Evolutionary conservation across 2,797 vertebrate species (phyloP).

Genomic region (Gobionotothen gibberifrons): DNA sequence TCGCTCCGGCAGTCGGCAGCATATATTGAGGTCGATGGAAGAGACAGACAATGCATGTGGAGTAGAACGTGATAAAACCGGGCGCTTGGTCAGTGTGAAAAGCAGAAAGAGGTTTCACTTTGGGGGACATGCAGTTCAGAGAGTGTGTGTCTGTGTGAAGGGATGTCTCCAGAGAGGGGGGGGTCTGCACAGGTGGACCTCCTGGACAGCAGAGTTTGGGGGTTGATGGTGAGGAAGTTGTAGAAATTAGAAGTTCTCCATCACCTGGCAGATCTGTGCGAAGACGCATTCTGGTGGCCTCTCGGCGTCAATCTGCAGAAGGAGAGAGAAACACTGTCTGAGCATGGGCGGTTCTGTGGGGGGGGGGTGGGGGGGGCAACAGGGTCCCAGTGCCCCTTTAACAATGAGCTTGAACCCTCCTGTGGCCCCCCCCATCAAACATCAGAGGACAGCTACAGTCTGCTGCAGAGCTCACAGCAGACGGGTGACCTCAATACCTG

Average conservation of each 20-base stretch:
- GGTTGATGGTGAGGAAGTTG: not conserved
- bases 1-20: slow-evolving; percentile 50
- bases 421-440: no score
- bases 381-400: no score
- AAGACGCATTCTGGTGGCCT: slow-evolving; percentile 90
- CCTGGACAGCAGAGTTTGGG: slow-evolving; percentile 11
- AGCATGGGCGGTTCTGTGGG: no score
- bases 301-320: slow-evolving; percentile 90
- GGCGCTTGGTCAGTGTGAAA: slow-evolving; percentile 46
- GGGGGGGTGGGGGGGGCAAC: no score
- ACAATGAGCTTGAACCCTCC: no score
- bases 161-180: slow-evolving; percentile 16
- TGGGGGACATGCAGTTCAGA: slow-evolving; percentile 65
- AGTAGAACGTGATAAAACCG: slow-evolving; percentile 49
- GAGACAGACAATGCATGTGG: slow-evolving; percentile 42
- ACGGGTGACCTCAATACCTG: slow-evolving; percentile 42
- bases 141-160: slow-evolving; percentile 39
- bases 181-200: slow-evolving; percentile 28
- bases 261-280: slow-evolving; percentile 86
- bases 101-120: slow-evolving; percentile 43
- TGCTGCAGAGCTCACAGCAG: slow-evolving; percentile 12
- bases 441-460: slow-evolving; percentile 1
- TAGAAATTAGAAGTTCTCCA: slow-evolving; percentile 81
- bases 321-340: slow-evolving; percentile 25
- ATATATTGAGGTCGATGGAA: slow-evolving; percentile 43